Evolutionary conservation across 2,113 vertebrate species (phyloP).

Genomic region (Halichoerus grypus): DNA sequence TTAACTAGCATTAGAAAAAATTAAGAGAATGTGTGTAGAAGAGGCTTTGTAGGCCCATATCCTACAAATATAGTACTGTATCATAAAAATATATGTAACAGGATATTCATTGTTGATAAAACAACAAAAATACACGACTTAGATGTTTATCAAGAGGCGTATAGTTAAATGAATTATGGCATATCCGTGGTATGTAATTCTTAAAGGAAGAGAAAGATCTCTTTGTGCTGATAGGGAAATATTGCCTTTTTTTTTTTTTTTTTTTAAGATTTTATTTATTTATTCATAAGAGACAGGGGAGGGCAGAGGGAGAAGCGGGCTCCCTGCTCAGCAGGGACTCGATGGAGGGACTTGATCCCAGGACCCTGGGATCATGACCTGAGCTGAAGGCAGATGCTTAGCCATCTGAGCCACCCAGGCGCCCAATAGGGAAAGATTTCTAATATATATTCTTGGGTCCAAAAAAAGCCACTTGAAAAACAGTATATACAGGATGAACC

Average conservation of each 20-base stretch:
- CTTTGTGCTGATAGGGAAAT: neutral
- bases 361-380: too few relatives aligned
- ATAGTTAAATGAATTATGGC: neutral
- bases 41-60: neutral
- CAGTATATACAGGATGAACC: neutral
- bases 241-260: too few relatives aligned
- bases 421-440: neutral
- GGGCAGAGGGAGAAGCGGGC: too few relatives aligned
- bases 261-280: too few relatives aligned
- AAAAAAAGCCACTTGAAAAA: neutral
- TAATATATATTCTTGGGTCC: neutral
- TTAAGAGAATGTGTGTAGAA: neutral
- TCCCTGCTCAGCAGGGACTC: too few relatives aligned
- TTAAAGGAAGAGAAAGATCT: neutral
- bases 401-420: too few relatives aligned
- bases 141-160: neutral
- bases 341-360: too few relatives aligned
- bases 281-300: too few relatives aligned
- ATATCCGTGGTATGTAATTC: neutral
- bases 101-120: neutral
- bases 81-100: neutral
- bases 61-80: neutral
- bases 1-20: neutral
- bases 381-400: too few relatives aligned
- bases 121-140: neutral